These are phyloP conservation scores for Drosophila phalerata DNA, from an alignment of 2,888 invertebrate genomes.

Conservation along the genomic window DNA sequence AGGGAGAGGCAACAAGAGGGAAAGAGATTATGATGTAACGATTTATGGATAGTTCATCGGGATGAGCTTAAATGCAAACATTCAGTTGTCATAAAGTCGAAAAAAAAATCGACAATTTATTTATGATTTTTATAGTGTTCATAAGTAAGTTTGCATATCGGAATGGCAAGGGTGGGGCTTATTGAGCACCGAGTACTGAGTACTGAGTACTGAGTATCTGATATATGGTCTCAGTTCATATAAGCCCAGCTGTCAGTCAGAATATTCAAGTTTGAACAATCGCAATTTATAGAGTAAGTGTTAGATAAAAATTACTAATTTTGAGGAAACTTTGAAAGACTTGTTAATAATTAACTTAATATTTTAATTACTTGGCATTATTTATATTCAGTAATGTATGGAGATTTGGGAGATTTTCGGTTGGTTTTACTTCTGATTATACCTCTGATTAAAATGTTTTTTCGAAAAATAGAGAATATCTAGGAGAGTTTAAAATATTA, in stretches of 20 bases:
- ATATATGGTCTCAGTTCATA: neutral
- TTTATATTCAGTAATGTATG: too few species aligned
- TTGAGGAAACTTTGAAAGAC: too few species aligned
- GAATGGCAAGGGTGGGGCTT: neutral
- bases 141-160: slow-evolving; percentile 15
- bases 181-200: neutral
- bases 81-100: slow-evolving; percentile 40
- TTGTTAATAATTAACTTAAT: too few species aligned
- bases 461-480: too few species aligned
- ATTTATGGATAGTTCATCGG: slow-evolving; percentile 64
- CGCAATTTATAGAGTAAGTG: neutral
- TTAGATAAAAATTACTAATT: neutral
- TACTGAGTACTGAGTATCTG: neutral
- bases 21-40: slow-evolving; percentile 69
- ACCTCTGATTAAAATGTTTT: too few species aligned
- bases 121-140: slow-evolving; percentile 21
- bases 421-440: too few species aligned
- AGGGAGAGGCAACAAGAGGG: neutral
- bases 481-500: too few species aligned
- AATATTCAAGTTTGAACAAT: neutral
- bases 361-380: too few species aligned
- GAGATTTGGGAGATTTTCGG: too few species aligned
- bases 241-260: neutral
- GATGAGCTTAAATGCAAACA: slow-evolving; percentile 63
- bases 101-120: slow-evolving; percentile 40